Evolutionary conservation across 2,113 vertebrate species (phyloP).

Genomic region (Semnornis frantzii): DNA sequence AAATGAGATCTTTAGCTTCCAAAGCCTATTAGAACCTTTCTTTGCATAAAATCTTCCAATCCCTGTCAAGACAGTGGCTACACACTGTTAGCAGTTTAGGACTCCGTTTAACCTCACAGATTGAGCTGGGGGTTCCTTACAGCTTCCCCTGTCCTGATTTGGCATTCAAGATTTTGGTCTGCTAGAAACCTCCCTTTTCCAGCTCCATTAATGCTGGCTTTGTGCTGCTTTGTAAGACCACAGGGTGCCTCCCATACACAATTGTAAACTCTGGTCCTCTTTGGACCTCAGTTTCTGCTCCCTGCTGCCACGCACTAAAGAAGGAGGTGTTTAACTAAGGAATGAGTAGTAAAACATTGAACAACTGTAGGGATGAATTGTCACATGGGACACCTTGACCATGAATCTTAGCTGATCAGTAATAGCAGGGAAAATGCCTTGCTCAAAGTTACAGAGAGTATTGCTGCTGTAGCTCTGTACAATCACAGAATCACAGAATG

Average conservation of each 20-base stretch:
- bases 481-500: too few species aligned
- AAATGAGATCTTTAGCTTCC: neutral
- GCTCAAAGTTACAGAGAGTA: neutral
- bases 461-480: neutral
- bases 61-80: neutral
- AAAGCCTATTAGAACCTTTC: neutral
- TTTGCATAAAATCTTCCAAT: neutral
- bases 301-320: neutral
- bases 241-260: neutral
- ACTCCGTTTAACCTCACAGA: neutral
- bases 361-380: neutral
- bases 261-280: neutral
- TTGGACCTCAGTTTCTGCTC: neutral
- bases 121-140: neutral
- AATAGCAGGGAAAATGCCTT: neutral
- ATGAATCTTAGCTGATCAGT: neutral
- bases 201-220: neutral
- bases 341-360: neutral
- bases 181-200: neutral
- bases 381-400: neutral
- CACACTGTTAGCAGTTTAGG: fast-evolving
- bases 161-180: neutral
- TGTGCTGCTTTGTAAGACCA: neutral
- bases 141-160: neutral
- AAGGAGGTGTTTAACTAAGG: conserved; percentile 44